Conservation (phyloP, 2,888 invertebrate genomes). For the Drosophila vallismaia region DNA sequence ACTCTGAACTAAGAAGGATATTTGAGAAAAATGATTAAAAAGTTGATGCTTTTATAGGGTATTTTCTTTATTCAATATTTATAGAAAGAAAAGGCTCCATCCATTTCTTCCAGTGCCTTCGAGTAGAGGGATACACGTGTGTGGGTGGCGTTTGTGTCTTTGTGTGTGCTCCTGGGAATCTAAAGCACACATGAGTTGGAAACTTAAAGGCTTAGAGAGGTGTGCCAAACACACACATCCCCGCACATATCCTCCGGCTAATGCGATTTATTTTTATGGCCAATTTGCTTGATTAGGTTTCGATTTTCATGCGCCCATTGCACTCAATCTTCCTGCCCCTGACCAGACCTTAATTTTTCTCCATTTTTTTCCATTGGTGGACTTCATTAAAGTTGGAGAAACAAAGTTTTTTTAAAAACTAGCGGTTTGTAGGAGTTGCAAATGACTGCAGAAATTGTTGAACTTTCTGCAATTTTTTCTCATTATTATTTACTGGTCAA, state of each 20-base stretch:
- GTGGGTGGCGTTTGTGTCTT: not conserved
- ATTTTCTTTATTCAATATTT: too few species aligned
- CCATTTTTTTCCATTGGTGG: conserved; percentile 16
- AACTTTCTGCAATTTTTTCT: conserved; percentile 39
- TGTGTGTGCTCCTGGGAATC: conserved; percentile 19
- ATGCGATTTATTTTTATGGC: conserved; percentile 79
- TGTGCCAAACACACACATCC: conserved; percentile 45
- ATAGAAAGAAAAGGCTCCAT: too few species aligned
- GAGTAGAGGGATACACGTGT: conserved; percentile 20
- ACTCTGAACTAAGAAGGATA: too few species aligned
- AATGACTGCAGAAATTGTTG: conserved; percentile 1
- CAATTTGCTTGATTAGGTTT: conserved; percentile 80
- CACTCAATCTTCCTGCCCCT: conserved; percentile 34
- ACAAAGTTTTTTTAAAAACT: conserved; percentile 47
- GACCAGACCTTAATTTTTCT: not conserved
- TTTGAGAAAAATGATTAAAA: too few species aligned
- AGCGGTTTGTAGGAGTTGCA: not conserved
- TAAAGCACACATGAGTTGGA: conserved; percentile 52
- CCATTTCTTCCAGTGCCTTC: conserved; percentile 22
- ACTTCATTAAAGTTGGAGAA: conserved; percentile 64
- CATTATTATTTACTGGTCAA: conserved; percentile 11
- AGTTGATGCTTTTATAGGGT: too few species aligned
- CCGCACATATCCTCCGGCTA: conserved; percentile 44
- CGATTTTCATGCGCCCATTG: conserved; percentile 70
- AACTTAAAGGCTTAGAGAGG: conserved; percentile 69